Conservation (phyloP, 2,888 invertebrate genomes). For the Rhyacophila evoluta region DNA sequence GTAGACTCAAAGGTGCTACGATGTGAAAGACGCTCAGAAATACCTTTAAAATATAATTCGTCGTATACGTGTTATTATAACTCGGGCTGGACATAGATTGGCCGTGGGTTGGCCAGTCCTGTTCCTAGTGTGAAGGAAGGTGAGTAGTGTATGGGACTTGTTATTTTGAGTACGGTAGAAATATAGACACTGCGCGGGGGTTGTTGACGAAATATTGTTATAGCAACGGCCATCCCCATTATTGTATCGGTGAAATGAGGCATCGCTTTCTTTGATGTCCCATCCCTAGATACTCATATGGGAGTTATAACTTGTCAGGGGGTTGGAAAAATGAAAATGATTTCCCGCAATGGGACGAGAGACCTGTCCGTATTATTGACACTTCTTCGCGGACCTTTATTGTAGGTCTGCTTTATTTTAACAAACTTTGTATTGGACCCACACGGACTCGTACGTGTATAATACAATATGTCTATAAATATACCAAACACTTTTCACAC, state of each 20-base stretch:
- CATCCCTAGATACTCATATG: background rate
- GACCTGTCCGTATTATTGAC: slow-evolving; percentile 8
- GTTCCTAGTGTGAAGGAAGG: no score
- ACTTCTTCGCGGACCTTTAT: background rate
- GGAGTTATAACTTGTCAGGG: background rate
- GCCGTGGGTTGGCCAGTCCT: no score
- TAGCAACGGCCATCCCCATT: slow-evolving; percentile 19
- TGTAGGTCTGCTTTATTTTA: no score
- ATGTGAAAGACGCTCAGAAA: no score
- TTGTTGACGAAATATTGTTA: slow-evolving; percentile 23
- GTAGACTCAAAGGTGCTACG: no score
- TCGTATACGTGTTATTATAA: no score
- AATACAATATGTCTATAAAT: no score
- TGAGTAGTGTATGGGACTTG: background rate
- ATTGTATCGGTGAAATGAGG: slow-evolving; percentile 13
- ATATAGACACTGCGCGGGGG: background rate
- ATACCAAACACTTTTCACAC: no score
- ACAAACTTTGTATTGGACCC: background rate
- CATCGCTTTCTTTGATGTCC: background rate
- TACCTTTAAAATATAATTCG: no score
- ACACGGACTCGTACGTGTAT: no score
- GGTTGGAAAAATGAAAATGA: background rate
- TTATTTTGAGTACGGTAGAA: background rate
- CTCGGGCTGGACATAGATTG: no score
- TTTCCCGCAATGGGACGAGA: slow-evolving; percentile 3